phyloP scores from a whole-genome alignment of 2,113 vertebrate species.

The Bombycilla garrulus region DNA sequence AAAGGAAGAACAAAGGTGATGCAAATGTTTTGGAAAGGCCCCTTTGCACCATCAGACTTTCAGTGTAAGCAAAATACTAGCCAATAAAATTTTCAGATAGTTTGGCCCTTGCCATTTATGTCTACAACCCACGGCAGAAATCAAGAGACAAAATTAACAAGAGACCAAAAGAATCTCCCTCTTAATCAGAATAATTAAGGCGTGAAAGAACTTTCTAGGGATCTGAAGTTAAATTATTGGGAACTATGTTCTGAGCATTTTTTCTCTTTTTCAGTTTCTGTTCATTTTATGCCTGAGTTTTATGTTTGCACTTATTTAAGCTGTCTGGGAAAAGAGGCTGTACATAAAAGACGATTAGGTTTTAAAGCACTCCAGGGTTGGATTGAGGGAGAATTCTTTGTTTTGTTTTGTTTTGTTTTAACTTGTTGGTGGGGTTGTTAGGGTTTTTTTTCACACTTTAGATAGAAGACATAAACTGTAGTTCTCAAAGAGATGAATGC shows the following conservation, averaged over 20 bases:
- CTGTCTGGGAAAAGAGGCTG: conserved; percentile 67
- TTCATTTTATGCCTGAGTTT: conserved; percentile 68
- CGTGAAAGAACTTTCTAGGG: background rate
- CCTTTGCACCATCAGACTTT: background rate
- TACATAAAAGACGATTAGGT: conserved; percentile 74
- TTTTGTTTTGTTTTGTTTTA: conserved; percentile 26
- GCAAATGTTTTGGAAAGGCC: background rate
- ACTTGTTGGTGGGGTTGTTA: background rate
- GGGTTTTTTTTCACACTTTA: background rate
- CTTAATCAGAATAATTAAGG: conserved; percentile 41
- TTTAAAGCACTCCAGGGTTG: conserved; percentile 72
- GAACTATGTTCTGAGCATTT: background rate
- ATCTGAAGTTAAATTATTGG: conserved; percentile 39
- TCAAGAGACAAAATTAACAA: background rate
- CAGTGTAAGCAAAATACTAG: background rate
- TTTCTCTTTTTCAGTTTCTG: conserved; percentile 38
- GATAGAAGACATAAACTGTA: conserved; percentile 64
- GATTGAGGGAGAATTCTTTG: conserved; percentile 49
- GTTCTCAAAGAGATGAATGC: conserved; percentile 65
- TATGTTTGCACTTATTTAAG: conserved; percentile 72
- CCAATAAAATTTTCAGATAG: background rate
- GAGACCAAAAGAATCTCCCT: background rate
- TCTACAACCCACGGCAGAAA: background rate
- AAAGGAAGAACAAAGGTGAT: background rate
- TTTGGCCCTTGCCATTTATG: background rate